Conservation (phyloP, 2,113 vertebrate genomes). For the Rhombomys opimus region DNA sequence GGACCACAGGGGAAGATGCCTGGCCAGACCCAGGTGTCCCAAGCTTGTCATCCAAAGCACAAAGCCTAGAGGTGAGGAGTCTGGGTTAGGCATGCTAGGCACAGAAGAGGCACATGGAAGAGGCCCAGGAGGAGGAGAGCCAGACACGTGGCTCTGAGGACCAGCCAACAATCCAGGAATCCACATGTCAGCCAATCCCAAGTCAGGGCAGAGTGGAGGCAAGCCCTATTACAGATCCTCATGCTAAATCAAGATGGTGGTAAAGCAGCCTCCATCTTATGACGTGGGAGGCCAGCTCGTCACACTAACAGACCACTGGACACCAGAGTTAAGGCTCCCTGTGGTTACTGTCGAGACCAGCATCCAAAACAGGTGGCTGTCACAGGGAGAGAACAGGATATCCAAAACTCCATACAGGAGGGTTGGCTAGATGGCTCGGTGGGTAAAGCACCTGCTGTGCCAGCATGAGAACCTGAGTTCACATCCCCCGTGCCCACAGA, state of each 20-base stretch:
- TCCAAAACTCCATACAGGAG: fast-evolving
- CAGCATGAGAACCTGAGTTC: background rate
- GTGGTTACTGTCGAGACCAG: background rate
- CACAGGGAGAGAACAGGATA: background rate
- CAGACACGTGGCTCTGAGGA: fast-evolving
- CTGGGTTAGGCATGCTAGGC: background rate
- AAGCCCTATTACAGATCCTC: background rate
- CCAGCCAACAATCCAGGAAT: fast-evolving
- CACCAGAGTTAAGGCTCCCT: background rate
- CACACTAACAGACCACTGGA: fast-evolving
- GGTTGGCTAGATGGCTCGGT: background rate
- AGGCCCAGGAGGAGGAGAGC: background rate
- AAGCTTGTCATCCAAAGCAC: background rate
- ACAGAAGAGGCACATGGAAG: background rate
- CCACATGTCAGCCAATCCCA: fast-evolving
- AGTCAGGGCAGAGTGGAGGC: fast-evolving
- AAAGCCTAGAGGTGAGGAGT: background rate
- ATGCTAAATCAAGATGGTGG: background rate
- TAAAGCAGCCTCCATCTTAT: fast-evolving
- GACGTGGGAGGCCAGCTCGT: background rate
- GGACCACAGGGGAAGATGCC: background rate
- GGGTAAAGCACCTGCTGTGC: background rate
- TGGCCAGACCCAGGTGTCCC: background rate
- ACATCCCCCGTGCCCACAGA: background rate
- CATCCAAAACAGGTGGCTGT: background rate